Base-by-base conservation (phyloP, 2,797 vertebrate species). In the Chaetodon trifasciatus region DNA sequence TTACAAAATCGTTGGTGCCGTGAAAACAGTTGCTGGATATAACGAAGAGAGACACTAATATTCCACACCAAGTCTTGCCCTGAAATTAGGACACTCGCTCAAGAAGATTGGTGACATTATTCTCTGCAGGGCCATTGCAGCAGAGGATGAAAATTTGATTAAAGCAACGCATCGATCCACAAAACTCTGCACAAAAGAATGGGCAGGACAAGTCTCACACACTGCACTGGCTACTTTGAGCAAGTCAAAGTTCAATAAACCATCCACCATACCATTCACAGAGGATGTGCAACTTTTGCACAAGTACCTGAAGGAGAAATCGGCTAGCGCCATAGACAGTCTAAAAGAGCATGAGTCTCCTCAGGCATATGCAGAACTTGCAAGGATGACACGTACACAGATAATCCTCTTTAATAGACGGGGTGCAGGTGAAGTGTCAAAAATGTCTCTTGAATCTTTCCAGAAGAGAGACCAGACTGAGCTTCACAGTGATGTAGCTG, bases 201-300 rank as follows among this genome's bases (percentile, higher is more conserved):
- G 52, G 52, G 12, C 40, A 12, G 52, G 21, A 64, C 50, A 15
- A 1, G 0, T 65, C 7, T 56, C 19, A 2, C 61, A 56, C 50
- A 46, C 72, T 37, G 52, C 40, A 3, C 28, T 46, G 1, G 28
- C 52, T 37, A 66, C 40, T 57, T 57, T 57, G n/a, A 56, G 28
- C 15, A 47, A 28, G 21, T 49, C 21, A 10, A 39, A 21, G 4
- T 44, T 28, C n/a, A 58, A 35, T 1, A 57, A 58, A 47, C 58
- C 66, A 1, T 44, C 80, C 0, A 80, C 85, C 6, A 6, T 84
- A 12, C 24, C 73, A 4, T 91, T 92, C 75, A 83, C 52, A 24
- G 40, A 46, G 1, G 88, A 89, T 15, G 88, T 85, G n/a, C 77
- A 89, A 23, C 60, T 74, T 42, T 62, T 91, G 8, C 70, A 83